These are phyloP conservation scores for Clarias batrachus DNA, from an alignment of 2,113 vertebrate species.

Conservation along the genomic window DNA sequence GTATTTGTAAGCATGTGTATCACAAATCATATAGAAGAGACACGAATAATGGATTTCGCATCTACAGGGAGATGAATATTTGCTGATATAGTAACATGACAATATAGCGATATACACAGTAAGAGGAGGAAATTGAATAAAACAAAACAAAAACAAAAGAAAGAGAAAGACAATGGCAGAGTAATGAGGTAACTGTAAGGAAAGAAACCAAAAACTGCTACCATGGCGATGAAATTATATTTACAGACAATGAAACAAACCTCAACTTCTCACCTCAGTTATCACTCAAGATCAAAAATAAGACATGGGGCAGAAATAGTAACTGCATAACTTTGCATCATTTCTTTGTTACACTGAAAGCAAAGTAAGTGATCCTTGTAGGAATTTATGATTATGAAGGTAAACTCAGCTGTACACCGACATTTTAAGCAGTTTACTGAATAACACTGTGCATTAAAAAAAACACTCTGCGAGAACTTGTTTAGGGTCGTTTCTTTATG, in stretches of 20 bases:
- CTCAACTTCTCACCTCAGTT: background rate
- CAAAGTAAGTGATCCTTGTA: background rate
- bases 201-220: conserved; percentile 57
- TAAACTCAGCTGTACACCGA: background rate
- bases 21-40: background rate
- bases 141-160: conserved; percentile 55
- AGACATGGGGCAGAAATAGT: background rate
- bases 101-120: background rate
- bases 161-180: conserved; percentile 19
- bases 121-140: background rate
- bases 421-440: background rate
- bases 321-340: background rate
- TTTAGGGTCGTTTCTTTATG: background rate
- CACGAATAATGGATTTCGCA: conserved; percentile 18
- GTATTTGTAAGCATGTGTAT: background rate
- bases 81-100: background rate
- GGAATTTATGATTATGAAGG: background rate
- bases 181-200: conserved; percentile 38
- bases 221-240: conserved; percentile 45
- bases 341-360: background rate
- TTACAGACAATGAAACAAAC: conserved; percentile 41
- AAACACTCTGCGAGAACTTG: background rate
- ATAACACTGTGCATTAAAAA: background rate
- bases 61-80: background rate
- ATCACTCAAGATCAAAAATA: background rate